Conservation (phyloP, 2,797 vertebrate genomes). For the Nannoperca australis region DNA sequence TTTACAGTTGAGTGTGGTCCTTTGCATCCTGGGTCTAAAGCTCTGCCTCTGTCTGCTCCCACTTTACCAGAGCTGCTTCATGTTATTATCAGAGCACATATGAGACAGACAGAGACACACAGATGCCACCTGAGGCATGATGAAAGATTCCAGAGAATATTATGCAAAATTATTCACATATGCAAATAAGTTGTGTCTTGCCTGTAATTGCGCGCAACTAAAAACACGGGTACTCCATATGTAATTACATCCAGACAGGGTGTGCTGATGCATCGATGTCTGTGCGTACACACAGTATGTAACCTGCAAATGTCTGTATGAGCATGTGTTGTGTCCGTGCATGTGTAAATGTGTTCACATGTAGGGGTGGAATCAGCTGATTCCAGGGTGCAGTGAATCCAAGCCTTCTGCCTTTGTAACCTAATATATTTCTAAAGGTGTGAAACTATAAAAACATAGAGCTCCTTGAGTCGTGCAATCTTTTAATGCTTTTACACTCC, state of each 20-base stretch:
- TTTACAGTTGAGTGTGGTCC: neutral
- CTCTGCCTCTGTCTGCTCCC: conserved; percentile 16
- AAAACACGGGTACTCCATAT: conserved; percentile 48
- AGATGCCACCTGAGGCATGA: conserved; percentile 61
- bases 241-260: conserved; percentile 22
- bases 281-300: conserved; percentile 19
- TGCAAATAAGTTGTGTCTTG: conserved; percentile 54
- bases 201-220: conserved; percentile 42
- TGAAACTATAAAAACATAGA: neutral
- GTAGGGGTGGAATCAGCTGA: neutral
- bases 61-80: conserved; percentile 29
- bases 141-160: conserved; percentile 61
- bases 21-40: conserved; percentile 1
- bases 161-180: conserved; percentile 66
- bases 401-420: neutral
- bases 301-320: neutral
- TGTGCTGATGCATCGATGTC: conserved; percentile 1
- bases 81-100: conserved; percentile 48
- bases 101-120: conserved; percentile 44
- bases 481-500: neutral
- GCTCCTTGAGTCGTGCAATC: neutral
- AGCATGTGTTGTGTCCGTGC: neutral
- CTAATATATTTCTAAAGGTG: neutral
- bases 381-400: neutral
- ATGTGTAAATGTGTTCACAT: conserved; percentile 2